These are phyloP conservation scores for Crenuchus spilurus DNA, from an alignment of 2,797 vertebrate genomes.

Conservation along the genomic window DNA sequence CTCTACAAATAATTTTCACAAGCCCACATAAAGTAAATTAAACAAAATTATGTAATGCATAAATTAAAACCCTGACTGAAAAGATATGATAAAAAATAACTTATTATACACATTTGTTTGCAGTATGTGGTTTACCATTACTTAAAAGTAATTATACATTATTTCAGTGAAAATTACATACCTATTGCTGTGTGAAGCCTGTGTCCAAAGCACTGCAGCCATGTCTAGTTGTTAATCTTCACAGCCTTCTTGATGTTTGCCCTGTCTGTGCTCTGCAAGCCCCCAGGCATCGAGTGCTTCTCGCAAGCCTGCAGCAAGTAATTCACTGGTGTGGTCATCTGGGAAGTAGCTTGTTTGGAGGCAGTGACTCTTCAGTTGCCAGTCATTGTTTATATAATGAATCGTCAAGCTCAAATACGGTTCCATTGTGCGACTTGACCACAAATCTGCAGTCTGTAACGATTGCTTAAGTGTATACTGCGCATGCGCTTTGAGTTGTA, in stretches of 20 bases:
- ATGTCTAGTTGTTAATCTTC: neutral
- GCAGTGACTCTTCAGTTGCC: constrained; percentile 7
- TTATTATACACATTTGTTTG: neutral
- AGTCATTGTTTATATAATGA: neutral
- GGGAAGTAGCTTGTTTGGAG: constrained; percentile 16
- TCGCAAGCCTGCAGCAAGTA: neutral
- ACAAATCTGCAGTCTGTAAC: neutral
- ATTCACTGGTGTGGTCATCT: neutral
- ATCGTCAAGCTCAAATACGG: neutral
- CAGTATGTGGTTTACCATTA: neutral
- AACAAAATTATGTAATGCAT: constrained; percentile 11
- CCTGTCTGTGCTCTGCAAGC: constrained; percentile 10
- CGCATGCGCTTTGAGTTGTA: too few species aligned
- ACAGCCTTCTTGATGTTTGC: constrained; percentile 13
- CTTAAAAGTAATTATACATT: neutral
- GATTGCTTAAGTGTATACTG: neutral
- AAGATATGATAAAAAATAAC: neutral
- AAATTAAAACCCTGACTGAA: neutral
- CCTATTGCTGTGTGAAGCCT: neutral
- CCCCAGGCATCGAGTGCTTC: neutral
- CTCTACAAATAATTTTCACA: neutral
- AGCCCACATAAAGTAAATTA: neutral
- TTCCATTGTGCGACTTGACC: neutral
- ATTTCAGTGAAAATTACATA: neutral
- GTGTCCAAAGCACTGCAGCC: neutral